These are phyloP conservation scores for Acleris sparsana DNA, from an alignment of 2,888 invertebrate species.

Conservation along the genomic window DNA sequence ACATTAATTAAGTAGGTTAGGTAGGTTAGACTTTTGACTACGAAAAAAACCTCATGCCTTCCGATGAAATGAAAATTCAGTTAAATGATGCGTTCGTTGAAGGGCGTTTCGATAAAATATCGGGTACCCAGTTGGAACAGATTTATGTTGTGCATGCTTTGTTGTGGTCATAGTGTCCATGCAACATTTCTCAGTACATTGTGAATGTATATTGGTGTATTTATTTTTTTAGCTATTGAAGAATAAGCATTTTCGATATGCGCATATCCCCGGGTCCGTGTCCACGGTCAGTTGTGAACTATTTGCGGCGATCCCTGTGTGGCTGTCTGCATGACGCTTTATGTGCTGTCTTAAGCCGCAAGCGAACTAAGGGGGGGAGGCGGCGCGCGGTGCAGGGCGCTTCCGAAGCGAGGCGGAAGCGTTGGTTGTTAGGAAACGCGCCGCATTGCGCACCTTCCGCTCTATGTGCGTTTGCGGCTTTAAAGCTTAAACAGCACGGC, in stretches of 20 bases:
- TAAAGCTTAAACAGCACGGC: slow-evolving; percentile 57
- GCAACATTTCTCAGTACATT: slow-evolving; percentile 47
- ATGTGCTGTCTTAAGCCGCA: slow-evolving; percentile 24
- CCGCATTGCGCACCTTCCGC: too few species aligned
- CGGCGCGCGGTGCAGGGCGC: too few species aligned
- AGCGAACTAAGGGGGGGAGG: slow-evolving; percentile 13
- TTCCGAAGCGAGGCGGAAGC: too few species aligned
- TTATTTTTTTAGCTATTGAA: slow-evolving; percentile 83
- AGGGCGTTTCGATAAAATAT: too few species aligned
- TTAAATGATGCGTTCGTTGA: too few species aligned
- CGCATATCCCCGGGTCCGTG: slow-evolving; percentile 81
- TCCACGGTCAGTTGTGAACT: slow-evolving; percentile 78
- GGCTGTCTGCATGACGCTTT: slow-evolving; percentile 74
- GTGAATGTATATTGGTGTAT: slow-evolving; percentile 82
- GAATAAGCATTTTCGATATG: slow-evolving; percentile 84
- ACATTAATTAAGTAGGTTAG: too few species aligned
- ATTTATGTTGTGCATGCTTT: slow-evolving; percentile 34
- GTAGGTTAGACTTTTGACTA: too few species aligned
- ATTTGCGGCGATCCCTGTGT: slow-evolving; percentile 70
- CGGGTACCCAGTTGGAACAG: neutral
- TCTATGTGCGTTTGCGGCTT: too few species aligned
- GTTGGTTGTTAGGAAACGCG: too few species aligned
- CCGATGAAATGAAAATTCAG: neutral
- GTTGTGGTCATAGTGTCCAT: slow-evolving; percentile 36
- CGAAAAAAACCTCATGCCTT: neutral